Base-by-base conservation (phyloP, 2,888 invertebrate genomes). In the Nymphalis polychloros region DNA sequence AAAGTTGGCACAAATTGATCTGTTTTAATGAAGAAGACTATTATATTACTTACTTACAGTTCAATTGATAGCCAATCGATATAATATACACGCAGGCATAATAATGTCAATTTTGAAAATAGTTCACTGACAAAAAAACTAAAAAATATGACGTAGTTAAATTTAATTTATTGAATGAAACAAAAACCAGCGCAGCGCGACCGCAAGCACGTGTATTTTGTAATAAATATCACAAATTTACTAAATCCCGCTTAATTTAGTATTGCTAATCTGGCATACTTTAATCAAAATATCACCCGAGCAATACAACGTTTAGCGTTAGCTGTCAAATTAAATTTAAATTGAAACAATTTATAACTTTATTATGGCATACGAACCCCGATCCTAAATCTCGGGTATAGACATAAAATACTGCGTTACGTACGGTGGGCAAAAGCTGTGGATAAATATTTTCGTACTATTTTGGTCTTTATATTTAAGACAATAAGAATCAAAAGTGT, bases 301-400 rank as follows among this genome's bases (percentile, higher is more conserved):
- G 80, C 84, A 84, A 83, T 85, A 82, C 79, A 79, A 79, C 82
- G 83, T 85, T 88, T 86, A 88, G 86, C 85, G 84, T 84, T 83
- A 79, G 83, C 86, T 88, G 90, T 89, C 91, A 91, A 90, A 91
- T 91, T 91, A 89, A 91, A 89, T 90, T 91, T 88, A 87, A 91
- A 90, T 88, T 87, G 87, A 84, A 88, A 89, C 90, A 90, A 91
- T 90, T 90, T 88, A 90, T 90, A 81, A 87, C 88, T 88, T 89
- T 90, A 90, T 90, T 90, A 89, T 86, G 77, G 87, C 85, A 87
- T 81, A 85, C 87, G 85, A 85, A 85, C 86, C 83, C 84, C 79
- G 84, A 84, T 81, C 81, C 84, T 86, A 85, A 89, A 89, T 87
- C 86, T 86, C 84, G 84, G 80, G 84, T 80, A 87, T 80, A 82